Evolutionary conservation across 2,888 invertebrate genomes (phyloP).

Genomic region (Catocala sponsa): DNA sequence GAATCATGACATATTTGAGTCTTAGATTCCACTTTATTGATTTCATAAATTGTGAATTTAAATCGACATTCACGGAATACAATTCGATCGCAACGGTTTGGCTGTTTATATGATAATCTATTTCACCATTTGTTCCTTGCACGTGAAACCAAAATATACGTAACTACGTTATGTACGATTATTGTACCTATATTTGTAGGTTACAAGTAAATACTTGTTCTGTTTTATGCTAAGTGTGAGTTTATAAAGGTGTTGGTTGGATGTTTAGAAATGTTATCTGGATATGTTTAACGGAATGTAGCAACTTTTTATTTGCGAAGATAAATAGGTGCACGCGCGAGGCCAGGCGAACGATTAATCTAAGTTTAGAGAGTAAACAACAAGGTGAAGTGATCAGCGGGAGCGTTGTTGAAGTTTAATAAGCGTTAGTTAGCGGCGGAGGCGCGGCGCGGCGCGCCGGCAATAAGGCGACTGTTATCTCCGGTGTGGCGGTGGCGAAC

Average conservation of each 20-base stretch:
- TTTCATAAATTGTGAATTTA: conserved; percentile 29
- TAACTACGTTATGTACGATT: conserved; percentile 22
- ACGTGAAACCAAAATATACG: conserved; percentile 48
- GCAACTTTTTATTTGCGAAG: conserved; percentile 63
- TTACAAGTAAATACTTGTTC: conserved; percentile 36
- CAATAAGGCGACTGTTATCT: conserved; percentile 84
- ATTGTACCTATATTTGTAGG: conserved; percentile 15
- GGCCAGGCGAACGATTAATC: conserved; percentile 82
- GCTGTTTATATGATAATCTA: conserved; percentile 62
- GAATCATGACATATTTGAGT: conserved; percentile 1
- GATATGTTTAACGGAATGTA: conserved; percentile 23
- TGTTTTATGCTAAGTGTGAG: conserved; percentile 34
- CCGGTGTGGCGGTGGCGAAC: conserved; percentile 73
- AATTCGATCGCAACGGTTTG: conserved; percentile 43
- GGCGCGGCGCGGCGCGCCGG: conserved; percentile 73
- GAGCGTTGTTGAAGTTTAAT: conserved; percentile 87
- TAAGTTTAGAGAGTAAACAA: conserved; percentile 86
- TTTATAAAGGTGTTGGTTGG: conserved; percentile 29
- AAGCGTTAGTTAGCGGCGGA: conserved; percentile 83
- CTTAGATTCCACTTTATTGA: conserved; percentile 10
- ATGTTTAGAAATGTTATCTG: conserved; percentile 26
- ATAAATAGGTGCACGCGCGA: conserved; percentile 71
- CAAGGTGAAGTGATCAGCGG: conserved; percentile 87
- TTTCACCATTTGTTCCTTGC: conserved; percentile 53
- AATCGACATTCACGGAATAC: conserved; percentile 45